Conservation (phyloP, 2,113 vertebrate genomes). For the Paramormyrops kingsleyae region DNA sequence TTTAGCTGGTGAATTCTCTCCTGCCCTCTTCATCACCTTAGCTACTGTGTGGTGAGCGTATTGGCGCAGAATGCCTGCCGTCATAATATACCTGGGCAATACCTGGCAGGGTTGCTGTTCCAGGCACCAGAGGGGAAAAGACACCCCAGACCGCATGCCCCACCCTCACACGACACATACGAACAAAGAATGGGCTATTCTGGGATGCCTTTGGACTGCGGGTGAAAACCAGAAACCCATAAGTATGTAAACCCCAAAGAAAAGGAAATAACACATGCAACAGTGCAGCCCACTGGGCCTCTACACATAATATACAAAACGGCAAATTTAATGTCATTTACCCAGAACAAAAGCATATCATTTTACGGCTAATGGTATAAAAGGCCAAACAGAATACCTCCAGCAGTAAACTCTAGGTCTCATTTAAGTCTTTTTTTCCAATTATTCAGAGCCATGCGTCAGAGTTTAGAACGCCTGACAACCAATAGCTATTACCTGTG, state of each 20-base stretch:
- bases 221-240: neutral
- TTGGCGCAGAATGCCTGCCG: neutral
- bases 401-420: neutral
- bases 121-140: neutral
- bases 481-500: slow-evolving; percentile 25
- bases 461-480: slow-evolving; percentile 28
- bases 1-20: neutral
- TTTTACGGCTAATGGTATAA: neutral
- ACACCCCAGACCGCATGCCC: too few species aligned
- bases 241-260: neutral
- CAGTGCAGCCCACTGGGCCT: neutral
- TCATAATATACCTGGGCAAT: neutral
- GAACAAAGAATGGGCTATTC: neutral
- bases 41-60: neutral
- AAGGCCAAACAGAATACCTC: neutral
- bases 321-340: neutral
- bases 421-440: slow-evolving; percentile 2
- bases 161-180: neutral
- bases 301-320: neutral
- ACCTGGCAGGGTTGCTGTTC: neutral
- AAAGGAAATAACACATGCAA: neutral
- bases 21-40: neutral
- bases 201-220: neutral
- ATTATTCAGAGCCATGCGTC: slow-evolving; percentile 5
- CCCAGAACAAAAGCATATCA: neutral